Evolutionary conservation across 2,797 vertebrate genomes (phyloP).

Genomic region (Halcyon leucocephala): DNA sequence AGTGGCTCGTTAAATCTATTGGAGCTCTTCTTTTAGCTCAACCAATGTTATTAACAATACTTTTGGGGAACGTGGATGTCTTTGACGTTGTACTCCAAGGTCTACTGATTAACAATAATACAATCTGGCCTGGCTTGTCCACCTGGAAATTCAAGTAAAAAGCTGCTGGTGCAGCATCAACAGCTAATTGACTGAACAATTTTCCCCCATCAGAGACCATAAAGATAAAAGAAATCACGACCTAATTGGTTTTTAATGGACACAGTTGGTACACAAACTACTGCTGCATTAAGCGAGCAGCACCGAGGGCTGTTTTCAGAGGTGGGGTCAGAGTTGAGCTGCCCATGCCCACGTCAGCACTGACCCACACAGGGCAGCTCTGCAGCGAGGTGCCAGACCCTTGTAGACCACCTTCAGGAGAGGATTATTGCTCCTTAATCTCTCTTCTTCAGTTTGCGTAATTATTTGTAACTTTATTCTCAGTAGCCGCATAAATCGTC

Average conservation of each 20-base stretch:
- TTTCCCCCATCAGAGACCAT: background rate
- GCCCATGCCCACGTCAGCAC: accelerated
- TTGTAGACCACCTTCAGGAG: background rate
- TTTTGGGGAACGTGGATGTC: background rate
- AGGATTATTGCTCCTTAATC: background rate
- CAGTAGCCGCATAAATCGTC: background rate
- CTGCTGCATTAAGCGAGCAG: background rate
- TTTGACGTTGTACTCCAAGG: background rate
- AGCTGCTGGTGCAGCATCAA: background rate
- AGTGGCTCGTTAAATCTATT: background rate
- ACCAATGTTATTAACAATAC: background rate
- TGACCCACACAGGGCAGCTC: background rate
- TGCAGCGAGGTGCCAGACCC: accelerated
- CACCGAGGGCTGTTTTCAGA: background rate
- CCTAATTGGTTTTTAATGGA: background rate
- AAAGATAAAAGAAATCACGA: background rate
- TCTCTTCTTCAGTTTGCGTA: background rate
- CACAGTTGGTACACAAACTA: background rate
- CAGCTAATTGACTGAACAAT: background rate
- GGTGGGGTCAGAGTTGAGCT: background rate
- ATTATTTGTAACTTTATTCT: background rate
- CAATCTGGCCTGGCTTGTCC: background rate
- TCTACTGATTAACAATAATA: background rate
- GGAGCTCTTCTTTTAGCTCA: background rate
- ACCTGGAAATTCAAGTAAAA: background rate